Evolutionary conservation across 2,113 vertebrate genomes (phyloP).

Genomic region (Ivindomyrus marchei): DNA sequence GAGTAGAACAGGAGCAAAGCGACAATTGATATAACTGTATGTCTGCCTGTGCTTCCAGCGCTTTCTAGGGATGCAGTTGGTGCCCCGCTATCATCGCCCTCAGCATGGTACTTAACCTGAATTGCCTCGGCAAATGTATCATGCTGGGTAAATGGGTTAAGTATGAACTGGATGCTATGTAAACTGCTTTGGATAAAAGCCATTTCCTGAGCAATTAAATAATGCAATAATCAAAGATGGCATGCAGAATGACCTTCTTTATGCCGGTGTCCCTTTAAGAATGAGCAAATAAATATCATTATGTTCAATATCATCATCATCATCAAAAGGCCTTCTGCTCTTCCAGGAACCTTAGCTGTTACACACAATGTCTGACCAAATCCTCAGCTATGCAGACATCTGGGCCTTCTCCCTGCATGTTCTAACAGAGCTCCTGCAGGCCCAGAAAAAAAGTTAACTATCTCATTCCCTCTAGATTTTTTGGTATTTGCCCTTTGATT

Average conservation of each 20-base stretch:
- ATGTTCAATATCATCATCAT: not conserved
- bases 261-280: not conserved
- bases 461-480: not conserved
- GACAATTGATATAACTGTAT: not conserved
- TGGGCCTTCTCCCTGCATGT: not conserved
- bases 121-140: not conserved
- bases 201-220: conserved; percentile 15
- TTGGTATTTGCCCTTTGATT: not conserved
- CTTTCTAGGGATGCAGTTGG: not conserved
- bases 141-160: conserved; percentile 9
- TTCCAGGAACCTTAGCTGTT: not conserved
- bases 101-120: not conserved
- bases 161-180: not conserved
- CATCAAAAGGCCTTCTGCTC: not conserved
- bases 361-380: not conserved
- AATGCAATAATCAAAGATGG: not conserved
- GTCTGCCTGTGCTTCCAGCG: not conserved
- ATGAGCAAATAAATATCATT: not conserved
- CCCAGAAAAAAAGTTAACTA: not conserved
- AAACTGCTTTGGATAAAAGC: conserved; percentile 13
- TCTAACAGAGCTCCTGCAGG: not conserved
- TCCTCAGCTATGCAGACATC: not conserved
- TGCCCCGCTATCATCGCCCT: not conserved
- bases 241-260: not conserved
- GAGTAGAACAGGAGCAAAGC: not conserved